Percentiles rank a stretch among this genome's conserved stretches.
Conservation (phyloP, 2,888 invertebrate genomes). For the Mycalesis mineus region DNA sequence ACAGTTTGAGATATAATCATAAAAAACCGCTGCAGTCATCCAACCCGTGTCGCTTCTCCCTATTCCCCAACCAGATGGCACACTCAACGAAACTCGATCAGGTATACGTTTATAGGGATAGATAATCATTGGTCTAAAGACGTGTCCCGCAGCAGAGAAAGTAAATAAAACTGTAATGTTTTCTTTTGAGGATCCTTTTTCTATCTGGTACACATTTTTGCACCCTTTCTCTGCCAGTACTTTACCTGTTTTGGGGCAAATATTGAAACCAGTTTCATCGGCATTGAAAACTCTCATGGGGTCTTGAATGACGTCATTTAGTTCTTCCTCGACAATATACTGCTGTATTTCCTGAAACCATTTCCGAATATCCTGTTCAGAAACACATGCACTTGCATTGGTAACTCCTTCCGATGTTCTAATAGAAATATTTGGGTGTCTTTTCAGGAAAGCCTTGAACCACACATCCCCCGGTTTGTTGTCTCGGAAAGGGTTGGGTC, state of each 20-base stretch:
- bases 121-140: background rate
- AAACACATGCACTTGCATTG: conserved; percentile 30
- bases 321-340: conserved; percentile 31
- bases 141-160: background rate
- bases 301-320: conserved; percentile 27
- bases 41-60: conserved; percentile 43
- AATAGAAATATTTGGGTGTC: conserved; percentile 29
- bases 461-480: conserved; percentile 34
- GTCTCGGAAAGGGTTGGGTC: conserved; percentile 26
- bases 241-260: background rate
- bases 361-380: conserved; percentile 31
- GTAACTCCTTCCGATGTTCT: conserved; percentile 33
- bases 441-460: conserved; percentile 31
- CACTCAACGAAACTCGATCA: background rate
- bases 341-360: conserved; percentile 33
- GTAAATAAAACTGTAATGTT: background rate
- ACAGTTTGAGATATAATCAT: conserved; percentile 41
- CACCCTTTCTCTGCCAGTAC: background rate
- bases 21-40: conserved; percentile 52
- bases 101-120: background rate
- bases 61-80: conserved; percentile 39
- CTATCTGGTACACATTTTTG: background rate
- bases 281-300: background rate
- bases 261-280: background rate
- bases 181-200: background rate